Evolutionary conservation across 1,140 invertebrate genomes (phyloP).

Genomic region (Zophobas atratus): DNA sequence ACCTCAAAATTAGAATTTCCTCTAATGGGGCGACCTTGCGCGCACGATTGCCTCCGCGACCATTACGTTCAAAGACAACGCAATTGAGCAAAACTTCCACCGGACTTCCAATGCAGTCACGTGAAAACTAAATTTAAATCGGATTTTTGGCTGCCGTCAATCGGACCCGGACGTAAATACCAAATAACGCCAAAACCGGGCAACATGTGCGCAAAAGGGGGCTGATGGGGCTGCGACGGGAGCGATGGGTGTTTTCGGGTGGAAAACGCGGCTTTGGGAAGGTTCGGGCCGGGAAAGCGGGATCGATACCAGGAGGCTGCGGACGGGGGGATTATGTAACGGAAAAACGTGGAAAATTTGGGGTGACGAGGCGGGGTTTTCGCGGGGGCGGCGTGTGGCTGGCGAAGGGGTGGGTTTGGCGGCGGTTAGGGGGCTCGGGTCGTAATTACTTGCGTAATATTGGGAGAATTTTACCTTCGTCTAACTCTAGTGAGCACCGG

Average conservation of each 20-base stretch:
- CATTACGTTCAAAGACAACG: conserved; percentile 1
- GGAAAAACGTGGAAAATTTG: no score
- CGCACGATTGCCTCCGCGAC: conserved; percentile 9
- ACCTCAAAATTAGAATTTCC: conserved; percentile 25
- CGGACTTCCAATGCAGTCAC: conserved; percentile 28
- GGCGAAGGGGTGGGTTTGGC: not conserved
- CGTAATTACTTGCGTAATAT: conserved; percentile 8
- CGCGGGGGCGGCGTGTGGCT: not conserved
- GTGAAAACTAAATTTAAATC: conserved; percentile 41
- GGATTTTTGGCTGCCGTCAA: conserved; percentile 39
- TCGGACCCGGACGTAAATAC: not conserved
- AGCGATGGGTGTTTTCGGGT: not conserved
- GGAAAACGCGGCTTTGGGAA: not conserved
- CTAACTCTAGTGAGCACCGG: conserved; percentile 30
- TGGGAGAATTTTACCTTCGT: conserved; percentile 12
- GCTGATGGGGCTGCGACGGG: not conserved
- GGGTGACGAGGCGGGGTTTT: not conserved
- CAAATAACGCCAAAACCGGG: not conserved
- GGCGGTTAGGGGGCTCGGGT: not conserved
- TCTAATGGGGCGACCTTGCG: conserved; percentile 17
- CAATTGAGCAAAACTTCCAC: conserved; percentile 11
- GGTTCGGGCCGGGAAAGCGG: no score
- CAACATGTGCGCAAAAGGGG: conserved; percentile 15
- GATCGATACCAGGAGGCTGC: no score
- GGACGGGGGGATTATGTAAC: no score